A percentile compares a stretch with the other conserved stretches of the same genome.
phyloP scores from a whole-genome alignment of 2,888 invertebrate species.

The Morpho achilles region DNA sequence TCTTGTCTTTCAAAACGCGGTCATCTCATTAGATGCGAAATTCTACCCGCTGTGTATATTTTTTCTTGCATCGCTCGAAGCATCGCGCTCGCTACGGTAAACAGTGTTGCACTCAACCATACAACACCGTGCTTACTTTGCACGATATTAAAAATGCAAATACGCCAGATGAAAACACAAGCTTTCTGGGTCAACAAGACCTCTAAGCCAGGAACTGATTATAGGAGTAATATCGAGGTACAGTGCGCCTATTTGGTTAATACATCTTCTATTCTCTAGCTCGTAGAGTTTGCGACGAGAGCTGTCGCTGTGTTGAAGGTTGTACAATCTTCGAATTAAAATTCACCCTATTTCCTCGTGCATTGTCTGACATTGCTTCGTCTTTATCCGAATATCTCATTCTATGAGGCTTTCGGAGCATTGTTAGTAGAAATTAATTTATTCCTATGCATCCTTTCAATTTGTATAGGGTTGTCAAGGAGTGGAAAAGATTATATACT shows the following conservation, averaged over 20 bases:
- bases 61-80: slow-evolving; percentile 6
- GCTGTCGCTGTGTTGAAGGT: not conserved
- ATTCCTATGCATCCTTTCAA: slow-evolving; percentile 19
- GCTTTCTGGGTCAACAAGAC: slow-evolving; percentile 28
- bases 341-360: slow-evolving; percentile 10
- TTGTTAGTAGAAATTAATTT: slow-evolving; percentile 26
- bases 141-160: slow-evolving; percentile 30
- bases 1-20: too few species aligned
- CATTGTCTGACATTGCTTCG: slow-evolving; percentile 11
- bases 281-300: not conserved
- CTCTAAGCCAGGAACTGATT: slow-evolving; percentile 17
- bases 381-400: slow-evolving; percentile 18
- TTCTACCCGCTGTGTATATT: slow-evolving; percentile 4
- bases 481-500: not conserved
- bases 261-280: not conserved
- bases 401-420: slow-evolving; percentile 19
- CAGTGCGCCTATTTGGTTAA: not conserved
- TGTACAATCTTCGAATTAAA: slow-evolving; percentile 8
- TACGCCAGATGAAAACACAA: slow-evolving; percentile 24
- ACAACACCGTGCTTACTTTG: slow-evolving; percentile 11
- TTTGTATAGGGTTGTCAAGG: slow-evolving; percentile 13
- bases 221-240: slow-evolving; percentile 4
- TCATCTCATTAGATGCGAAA: slow-evolving; percentile 4
- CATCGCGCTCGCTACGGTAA: slow-evolving; percentile 12
- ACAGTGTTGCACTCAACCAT: slow-evolving; percentile 15